Evolutionary conservation across 2,797 vertebrate genomes (phyloP), one percentile per base, ranked within the genome.

Genomic region (Gobionotothen gibberifrons): DNA sequence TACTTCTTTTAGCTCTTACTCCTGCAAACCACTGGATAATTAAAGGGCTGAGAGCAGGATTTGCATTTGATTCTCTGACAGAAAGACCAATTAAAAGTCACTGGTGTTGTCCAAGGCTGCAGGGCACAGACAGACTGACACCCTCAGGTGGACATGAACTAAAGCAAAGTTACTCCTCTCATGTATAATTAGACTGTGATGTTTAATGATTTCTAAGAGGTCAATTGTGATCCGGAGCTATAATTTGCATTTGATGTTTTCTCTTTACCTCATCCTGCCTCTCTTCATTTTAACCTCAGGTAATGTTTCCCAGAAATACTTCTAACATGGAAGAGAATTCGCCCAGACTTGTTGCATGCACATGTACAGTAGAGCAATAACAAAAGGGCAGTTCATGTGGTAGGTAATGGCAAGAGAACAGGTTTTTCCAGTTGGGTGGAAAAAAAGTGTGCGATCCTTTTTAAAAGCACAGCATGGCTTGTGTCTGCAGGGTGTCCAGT

Each of bases 51-150:
- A 74, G 68, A 81, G 60, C 72, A 72, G 56, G 44, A 71, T 88
- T 65, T 87, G 82, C 84, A 88, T 90, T 82, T 77, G 77, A 90
- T 90, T 85, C 71, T 68, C 66, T 72, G 83, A 88, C 79, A 80
- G 73, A 71, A 84, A 85, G 85, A 79, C 89, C 90, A 90, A 93
- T 90, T 92, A 91, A 83, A 82, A 85, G 81, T 88, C 85, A 71
- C 71, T 60, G 51, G 65, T 77, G 86, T 85, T 79, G 81, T 85
- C 71, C 65, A 48, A 71, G 73, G 82, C 88, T 89, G 78, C 84
- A 74, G 88, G 90, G 88, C 83, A 85, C 78, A 88, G 83, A 79
- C 78, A 80, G 78, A 79, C 82, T 77, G 82, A 85, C 85, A 85
- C 59, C 52, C 60, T 67, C 76, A 85, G 83, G 83, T 87, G 68